Evolutionary conservation across 1,140 invertebrate species (phyloP), one percentile per base, ranked within the genome.

Genomic region (Hyles euphorbiae): DNA sequence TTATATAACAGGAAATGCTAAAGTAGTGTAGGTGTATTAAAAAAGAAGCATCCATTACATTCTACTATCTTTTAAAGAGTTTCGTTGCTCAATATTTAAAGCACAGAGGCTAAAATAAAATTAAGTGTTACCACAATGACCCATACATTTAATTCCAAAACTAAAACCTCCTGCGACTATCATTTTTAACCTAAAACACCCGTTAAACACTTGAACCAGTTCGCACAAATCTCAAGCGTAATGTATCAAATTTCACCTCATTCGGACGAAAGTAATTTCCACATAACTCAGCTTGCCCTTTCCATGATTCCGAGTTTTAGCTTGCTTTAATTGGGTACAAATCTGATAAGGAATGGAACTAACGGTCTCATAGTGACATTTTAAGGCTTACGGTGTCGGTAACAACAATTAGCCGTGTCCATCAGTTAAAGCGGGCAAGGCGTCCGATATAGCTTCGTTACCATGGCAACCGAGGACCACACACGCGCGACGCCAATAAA

Each of bases 391-490:
- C 72, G 72, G 70, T 71, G 70, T 66, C 70, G 67, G 66, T 11
- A 62, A 63, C 70, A 72, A 87, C 82, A 85, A 87, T 87, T 86
- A 86, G 76, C 74, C 53, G 52, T 60, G 78, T 78, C 78, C 78
- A 86, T 84, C 84, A 80, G 83, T 83, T 82, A 75, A 72, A 63
- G 56, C 34, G 32, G 46, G 63, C 43, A 77, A 79, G 70, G 64
- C 69, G 68, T 74, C 70, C 74, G 66, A 62, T 63, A 76, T 81
- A 75, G 69, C 68, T 60, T 61, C 63, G 79, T 86, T 72, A 61
- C 79, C 76, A 80, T 84, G 67, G 77, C 56, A 74, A 86, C 81
- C 65, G 69, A 77, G 73, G 84, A 86, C 84, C 84, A 84, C 84
- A 87, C 84, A 87, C 80, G 81, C 74, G 69, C 70, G 70, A 72